A percentile compares a stretch with the other conserved stretches of the same genome.
phyloP scores from a whole-genome alignment of 1,140 invertebrate species.

The Leptoteleia sp. region DNA sequence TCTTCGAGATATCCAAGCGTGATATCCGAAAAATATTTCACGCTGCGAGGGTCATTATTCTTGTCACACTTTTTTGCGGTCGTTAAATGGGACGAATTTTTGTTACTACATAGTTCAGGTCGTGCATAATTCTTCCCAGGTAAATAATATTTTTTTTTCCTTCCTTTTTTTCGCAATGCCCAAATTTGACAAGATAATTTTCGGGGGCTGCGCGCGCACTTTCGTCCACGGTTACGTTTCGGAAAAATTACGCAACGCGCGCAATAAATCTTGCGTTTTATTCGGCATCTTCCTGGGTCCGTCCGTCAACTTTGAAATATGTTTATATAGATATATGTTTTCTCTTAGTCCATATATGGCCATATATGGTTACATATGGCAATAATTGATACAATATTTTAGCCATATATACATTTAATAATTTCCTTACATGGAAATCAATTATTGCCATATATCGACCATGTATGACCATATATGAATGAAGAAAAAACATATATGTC shows the following conservation, averaged over 20 bases:
- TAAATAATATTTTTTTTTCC: no score
- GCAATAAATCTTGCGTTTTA: conserved; percentile 39
- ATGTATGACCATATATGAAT: no score
- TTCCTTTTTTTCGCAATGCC: conserved; percentile 25
- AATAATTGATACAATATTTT: no score
- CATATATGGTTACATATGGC: no score
- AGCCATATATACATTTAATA: no score
- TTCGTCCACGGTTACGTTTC: conserved; percentile 22
- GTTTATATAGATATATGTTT: no score
- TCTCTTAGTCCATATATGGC: no score
- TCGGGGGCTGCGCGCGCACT: conserved; percentile 14
- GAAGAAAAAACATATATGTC: no score
- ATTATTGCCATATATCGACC: no score
- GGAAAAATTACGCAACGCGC: conserved; percentile 7
- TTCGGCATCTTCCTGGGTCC: conserved; percentile 1
- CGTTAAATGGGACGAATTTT: conserved; percentile 47
- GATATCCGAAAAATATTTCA: conserved; percentile 58
- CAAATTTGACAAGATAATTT: conserved; percentile 62
- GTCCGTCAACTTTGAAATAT: conserved; percentile 30
- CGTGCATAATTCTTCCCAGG: conserved; percentile 33
- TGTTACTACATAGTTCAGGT: conserved; percentile 33
- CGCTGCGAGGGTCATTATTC: conserved; percentile 54
- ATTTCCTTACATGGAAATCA: no score
- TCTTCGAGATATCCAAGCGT: conserved; percentile 42
- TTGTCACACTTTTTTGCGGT: conserved; percentile 50